Base-by-base conservation (phyloP, 1,140 invertebrate species). In the Spodoptera frugiperda region DNA sequence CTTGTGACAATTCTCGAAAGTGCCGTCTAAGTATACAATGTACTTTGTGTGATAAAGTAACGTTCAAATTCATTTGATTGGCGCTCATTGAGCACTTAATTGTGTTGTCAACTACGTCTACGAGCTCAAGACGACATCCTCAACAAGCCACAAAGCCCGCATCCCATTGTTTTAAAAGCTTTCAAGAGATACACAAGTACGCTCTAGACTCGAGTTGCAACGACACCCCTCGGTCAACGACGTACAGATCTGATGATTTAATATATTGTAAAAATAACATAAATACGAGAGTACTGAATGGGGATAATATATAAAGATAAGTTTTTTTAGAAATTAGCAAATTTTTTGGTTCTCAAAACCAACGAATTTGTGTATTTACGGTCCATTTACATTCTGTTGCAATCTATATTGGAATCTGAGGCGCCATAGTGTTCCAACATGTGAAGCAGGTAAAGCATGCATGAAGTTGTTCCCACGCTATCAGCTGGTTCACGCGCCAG, bases 401-500 rank as follows among this genome's bases (percentile, higher is more conserved):
- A 46, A 57, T n/a, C 33, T 44, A 67, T 63, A 65, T 77, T 73
- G 30, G 53, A 59, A 77, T 76, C 53, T 63, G 59, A 53, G 46
- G 78, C 67, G 76, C 74, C 81, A 80, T 80, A 80, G n/a, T 55
- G 79, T 65, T 53, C 55, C 59, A 78, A 33, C 61, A 53, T 78
- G 61, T 74, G 65, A 57, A 72, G 53, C 25, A 19, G 25, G n/a
- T 55, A 61, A 46, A 71, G 30, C 72, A 83, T 67, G 78, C 80
- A 83, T 79, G 78, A 82, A 81, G 81, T 84, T 78, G 81, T 91
- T 91, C 90, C 89, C 89, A 93, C 91, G 89, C 82, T 82, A 91
- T 91, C 90, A 90, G 87, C 86, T 89, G 84, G 87, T 90, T 89
- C 82, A 91, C 87, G 90, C 84, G 80, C 78, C 89, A 82, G 79